A percentile compares a stretch with the other conserved stretches of the same genome.
phyloP scores from a whole-genome alignment of 2,113 vertebrate genomes.

The Arenaria interpres region DNA sequence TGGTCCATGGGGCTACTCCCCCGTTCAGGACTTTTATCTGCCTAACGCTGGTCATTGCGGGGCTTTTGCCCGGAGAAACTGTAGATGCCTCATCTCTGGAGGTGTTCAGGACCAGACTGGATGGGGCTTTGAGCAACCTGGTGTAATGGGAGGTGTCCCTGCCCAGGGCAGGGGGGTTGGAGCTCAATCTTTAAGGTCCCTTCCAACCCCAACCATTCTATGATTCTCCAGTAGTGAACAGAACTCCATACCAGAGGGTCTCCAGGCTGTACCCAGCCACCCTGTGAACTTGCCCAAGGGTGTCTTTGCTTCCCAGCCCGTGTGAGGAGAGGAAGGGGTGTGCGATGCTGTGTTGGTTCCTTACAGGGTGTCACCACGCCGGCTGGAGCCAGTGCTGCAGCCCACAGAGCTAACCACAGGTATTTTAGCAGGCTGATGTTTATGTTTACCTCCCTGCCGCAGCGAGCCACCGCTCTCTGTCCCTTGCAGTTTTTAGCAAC shows the following conservation, averaged over 20 bases:
- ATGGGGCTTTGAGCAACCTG: too few species aligned
- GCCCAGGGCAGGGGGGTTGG: too few species aligned
- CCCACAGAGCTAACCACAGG: constrained; percentile 41
- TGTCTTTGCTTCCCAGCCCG: background rate
- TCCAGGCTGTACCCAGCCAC: background rate
- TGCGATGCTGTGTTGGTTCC: background rate
- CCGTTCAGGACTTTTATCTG: background rate
- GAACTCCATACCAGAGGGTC: too few species aligned
- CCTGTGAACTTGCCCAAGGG: background rate
- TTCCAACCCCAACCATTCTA: too few species aligned
- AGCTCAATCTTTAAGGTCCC: too few species aligned
- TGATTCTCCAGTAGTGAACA: too few species aligned
- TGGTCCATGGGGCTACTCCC: background rate
- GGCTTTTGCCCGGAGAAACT: background rate
- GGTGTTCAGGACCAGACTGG: too few species aligned
- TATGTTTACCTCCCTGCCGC: background rate
- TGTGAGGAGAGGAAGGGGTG: background rate
- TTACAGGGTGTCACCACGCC: background rate
- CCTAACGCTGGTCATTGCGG: rapidly evolving
- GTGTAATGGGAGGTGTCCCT: too few species aligned
- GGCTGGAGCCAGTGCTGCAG: background rate
- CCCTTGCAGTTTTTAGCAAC: background rate
- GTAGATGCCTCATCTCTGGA: too few species aligned
- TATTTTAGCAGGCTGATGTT: constrained; percentile 4
- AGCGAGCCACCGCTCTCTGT: background rate